Conservation (phyloP, 2,113 vertebrate genomes). For the Syngnathus scovelli region DNA sequence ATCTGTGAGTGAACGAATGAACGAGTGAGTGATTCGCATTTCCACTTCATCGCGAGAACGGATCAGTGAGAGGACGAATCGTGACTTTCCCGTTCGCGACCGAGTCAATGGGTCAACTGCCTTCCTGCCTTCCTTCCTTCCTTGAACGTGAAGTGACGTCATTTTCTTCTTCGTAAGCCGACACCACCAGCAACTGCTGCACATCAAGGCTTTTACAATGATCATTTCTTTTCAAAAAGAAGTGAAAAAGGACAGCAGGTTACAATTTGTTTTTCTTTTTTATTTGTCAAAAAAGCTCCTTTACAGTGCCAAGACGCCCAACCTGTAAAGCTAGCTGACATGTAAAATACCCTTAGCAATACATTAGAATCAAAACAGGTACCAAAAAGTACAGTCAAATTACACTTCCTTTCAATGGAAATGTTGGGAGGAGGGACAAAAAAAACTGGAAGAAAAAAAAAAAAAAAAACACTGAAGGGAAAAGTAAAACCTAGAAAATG, state of each 20-base stretch:
- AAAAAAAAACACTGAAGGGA: constrained; percentile 57
- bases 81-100: too few relatives aligned
- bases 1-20: too few relatives aligned
- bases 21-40: too few relatives aligned
- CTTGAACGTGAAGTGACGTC: too few relatives aligned
- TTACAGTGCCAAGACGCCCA: constrained; percentile 60
- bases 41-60: too few relatives aligned
- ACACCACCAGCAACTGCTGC: too few relatives aligned
- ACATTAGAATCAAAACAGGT: constrained; percentile 74
- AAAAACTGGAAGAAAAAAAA: constrained; percentile 68
- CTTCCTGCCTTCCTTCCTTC: too few relatives aligned
- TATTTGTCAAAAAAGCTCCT: constrained; percentile 69
- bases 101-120: too few relatives aligned
- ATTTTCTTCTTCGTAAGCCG: too few relatives aligned
- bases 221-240: not conserved
- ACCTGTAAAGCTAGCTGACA: constrained; percentile 67
- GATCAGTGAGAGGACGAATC: too few relatives aligned
- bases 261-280: constrained; percentile 29
- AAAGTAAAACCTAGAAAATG: constrained; percentile 58
- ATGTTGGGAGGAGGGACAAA: constrained; percentile 68
- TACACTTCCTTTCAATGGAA: constrained; percentile 98
- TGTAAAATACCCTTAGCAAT: constrained; percentile 74
- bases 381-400: constrained; percentile 99
- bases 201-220: not conserved
- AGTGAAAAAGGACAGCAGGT: constrained; percentile 32